A percentile compares a stretch with the other conserved stretches of the same genome.
Evolutionary conservation across 2,888 invertebrate species (phyloP).

Genomic region (Argyra leucocephala): DNA sequence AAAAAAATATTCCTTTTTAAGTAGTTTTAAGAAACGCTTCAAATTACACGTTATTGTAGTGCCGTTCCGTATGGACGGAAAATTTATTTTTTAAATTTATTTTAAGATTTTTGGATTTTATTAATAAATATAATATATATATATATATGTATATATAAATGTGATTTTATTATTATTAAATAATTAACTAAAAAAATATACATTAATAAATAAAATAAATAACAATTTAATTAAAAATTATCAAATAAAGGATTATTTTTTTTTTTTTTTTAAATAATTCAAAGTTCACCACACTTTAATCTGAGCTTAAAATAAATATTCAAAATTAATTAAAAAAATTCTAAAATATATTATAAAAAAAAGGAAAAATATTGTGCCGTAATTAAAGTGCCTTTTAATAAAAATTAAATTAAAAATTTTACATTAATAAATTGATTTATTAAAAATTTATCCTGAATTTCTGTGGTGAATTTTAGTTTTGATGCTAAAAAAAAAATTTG

Average conservation of each 20-base stretch:
- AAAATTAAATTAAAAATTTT: not conserved
- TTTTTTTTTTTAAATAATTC: not conserved
- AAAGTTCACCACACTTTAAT: not conserved
- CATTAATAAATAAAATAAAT: not conserved
- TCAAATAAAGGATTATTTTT: too few relatives aligned
- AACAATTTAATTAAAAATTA: not conserved
- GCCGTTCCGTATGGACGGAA: slow-evolving; percentile 13
- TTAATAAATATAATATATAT: not conserved
- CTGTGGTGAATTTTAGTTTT: not conserved
- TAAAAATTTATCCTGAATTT: not conserved
- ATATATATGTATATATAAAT: not conserved
- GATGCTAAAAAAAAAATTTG: too few relatives aligned
- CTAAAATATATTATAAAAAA: too few relatives aligned
- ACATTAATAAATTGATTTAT: not conserved
- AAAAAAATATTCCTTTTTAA: slow-evolving; percentile 11
- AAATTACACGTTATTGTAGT: slow-evolving; percentile 18
- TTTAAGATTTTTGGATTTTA: not conserved
- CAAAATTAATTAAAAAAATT: too few relatives aligned
- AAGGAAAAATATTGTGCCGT: not conserved
- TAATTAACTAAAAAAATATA: not conserved
- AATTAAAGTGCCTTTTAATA: not conserved
- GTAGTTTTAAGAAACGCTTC: slow-evolving; percentile 18
- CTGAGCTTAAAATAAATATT: too few relatives aligned
- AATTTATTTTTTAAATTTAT: not conserved
- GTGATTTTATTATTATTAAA: not conserved